These are phyloP conservation scores for Patiria pectinifera DNA, from an alignment of 53 echinoderm and acorn worm genomes.

Conservation along the genomic window DNA sequence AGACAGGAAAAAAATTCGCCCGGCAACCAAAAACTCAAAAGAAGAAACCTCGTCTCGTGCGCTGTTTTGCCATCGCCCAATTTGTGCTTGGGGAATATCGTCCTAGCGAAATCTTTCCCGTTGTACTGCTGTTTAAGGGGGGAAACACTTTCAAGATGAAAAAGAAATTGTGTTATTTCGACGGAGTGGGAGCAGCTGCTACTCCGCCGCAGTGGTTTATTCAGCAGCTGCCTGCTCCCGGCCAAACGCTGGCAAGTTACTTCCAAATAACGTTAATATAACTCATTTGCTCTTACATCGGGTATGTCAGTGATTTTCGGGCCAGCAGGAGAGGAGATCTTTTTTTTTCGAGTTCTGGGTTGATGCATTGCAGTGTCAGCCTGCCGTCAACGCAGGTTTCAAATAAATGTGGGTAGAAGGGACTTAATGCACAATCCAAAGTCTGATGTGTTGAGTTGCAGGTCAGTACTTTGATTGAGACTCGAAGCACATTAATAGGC, in stretches of 20 bases:
- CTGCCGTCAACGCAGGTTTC: not conserved
- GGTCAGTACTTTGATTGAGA: not conserved
- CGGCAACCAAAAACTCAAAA: not conserved
- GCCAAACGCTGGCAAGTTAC: not conserved
- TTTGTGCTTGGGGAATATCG: conserved; percentile 14
- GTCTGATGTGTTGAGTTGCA: not conserved
- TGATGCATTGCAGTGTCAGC: not conserved
- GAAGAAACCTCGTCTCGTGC: not conserved
- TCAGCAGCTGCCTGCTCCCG: conserved; percentile 20
- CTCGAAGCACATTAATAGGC: not conserved
- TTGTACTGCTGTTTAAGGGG: not conserved
- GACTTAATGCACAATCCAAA: not conserved
- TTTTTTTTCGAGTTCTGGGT: not conserved
- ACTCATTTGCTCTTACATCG: not conserved
- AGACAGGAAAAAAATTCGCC: not conserved
- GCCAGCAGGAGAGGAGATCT: not conserved
- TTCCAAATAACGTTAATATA: not conserved
- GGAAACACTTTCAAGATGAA: not conserved
- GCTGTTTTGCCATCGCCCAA: not conserved
- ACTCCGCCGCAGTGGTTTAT: not conserved
- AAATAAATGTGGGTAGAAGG: too few species aligned
- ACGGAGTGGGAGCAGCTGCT: not conserved
- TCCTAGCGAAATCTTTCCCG: not conserved
- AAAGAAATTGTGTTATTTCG: not conserved
- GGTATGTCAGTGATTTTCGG: not conserved